Conservation (phyloP, 92 coral and sea anemone genomes). For the Micromussa lordhowensis region DNA sequence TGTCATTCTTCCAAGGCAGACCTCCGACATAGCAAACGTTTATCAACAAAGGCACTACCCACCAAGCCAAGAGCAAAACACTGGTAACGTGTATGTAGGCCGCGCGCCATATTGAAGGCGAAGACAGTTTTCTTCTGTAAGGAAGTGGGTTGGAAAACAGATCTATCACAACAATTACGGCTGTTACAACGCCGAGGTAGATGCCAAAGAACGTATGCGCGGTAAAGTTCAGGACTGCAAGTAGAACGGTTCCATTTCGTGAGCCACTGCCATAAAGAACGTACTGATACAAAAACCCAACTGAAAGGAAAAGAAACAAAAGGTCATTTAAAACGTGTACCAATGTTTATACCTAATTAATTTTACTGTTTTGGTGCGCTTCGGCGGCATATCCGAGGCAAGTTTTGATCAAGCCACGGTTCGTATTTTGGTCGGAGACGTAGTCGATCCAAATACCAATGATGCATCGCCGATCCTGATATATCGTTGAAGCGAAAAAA, state of each 20-base stretch:
- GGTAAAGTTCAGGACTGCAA: conserved; percentile 64
- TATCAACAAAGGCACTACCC: conserved; percentile 64
- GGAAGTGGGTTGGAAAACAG: conserved; percentile 21
- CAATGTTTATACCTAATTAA: too few relatives aligned
- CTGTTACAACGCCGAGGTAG: conserved; percentile 60
- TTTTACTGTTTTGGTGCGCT: too few relatives aligned
- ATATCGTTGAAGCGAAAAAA: too few relatives aligned
- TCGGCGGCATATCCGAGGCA: neutral
- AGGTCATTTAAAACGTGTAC: neutral
- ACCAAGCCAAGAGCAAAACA: conserved; percentile 62
- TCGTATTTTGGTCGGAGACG: too few relatives aligned
- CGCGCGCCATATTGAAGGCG: conserved; percentile 53
- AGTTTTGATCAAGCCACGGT: neutral
- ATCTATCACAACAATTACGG: conserved; percentile 48
- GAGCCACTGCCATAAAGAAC: conserved; percentile 62
- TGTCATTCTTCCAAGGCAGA: conserved; percentile 78
- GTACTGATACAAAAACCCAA: conserved; percentile 62
- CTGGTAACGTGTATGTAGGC: conserved; percentile 49
- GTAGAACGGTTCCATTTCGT: conserved; percentile 44
- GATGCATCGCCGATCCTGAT: too few relatives aligned
- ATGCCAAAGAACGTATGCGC: conserved; percentile 77
- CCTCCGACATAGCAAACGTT: conserved; percentile 73
- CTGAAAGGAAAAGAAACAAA: conserved; percentile 32
- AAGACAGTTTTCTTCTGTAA: neutral
- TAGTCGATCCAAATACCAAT: too few relatives aligned